Evolutionary conservation across 2,888 invertebrate species (phyloP).

Genomic region (Malacosoma neustria): DNA sequence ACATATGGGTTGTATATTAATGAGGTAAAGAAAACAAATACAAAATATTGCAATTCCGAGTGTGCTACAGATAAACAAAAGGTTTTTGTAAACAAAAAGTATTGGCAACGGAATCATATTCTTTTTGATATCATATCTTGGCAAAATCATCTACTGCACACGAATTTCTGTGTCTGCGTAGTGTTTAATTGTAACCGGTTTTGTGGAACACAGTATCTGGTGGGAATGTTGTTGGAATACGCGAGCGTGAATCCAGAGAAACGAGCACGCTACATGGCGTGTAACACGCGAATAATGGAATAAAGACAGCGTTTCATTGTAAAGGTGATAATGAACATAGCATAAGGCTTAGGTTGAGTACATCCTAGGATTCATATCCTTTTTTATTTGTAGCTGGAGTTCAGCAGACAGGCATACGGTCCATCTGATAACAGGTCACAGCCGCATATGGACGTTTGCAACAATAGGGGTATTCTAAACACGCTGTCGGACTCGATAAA

Average conservation of each 20-base stretch:
- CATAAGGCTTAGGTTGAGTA: background rate
- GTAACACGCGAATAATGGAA: background rate
- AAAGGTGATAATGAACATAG: background rate
- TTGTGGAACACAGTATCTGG: background rate
- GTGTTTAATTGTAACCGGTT: background rate
- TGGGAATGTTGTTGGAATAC: background rate
- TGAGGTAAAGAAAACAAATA: too few species aligned
- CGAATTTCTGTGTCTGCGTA: background rate
- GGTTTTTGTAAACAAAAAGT: background rate
- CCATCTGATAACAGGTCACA: background rate
- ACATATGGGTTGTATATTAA: too few species aligned
- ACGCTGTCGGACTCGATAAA: background rate
- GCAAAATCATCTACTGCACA: background rate
- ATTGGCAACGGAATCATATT: background rate
- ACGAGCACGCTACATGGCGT: background rate
- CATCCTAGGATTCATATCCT: background rate
- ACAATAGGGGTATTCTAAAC: background rate
- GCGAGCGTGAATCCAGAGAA: background rate
- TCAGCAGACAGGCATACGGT: background rate
- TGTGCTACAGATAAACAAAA: background rate
- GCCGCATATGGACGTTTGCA: background rate
- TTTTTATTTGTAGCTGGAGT: background rate
- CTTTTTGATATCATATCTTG: background rate
- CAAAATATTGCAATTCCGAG: background rate
- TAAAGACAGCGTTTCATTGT: background rate